Percentiles rank a stretch among this genome's conserved stretches.
These are phyloP conservation scores for Tridacna gigas DNA, from an alignment of 2,888 invertebrate species.

Conservation along the genomic window DNA sequence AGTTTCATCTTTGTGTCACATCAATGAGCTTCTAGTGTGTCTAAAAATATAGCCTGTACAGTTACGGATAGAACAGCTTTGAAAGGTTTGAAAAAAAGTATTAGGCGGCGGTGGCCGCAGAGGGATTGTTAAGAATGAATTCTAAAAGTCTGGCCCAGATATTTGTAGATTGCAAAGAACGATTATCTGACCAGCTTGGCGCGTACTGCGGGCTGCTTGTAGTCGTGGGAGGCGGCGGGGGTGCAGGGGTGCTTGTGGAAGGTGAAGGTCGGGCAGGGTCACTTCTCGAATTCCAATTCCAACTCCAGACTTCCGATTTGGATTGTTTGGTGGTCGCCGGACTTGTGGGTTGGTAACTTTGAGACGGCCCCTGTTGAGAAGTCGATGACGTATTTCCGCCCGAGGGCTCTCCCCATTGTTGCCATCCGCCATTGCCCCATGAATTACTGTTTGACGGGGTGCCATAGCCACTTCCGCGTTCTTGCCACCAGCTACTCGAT, in stretches of 20 bases:
- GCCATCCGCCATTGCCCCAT: slow-evolving; percentile 6
- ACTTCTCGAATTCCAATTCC: slow-evolving; percentile 18
- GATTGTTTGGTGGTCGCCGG: slow-evolving; percentile 9
- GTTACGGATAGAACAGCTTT: too few relatives aligned
- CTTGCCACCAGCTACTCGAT: slow-evolving; percentile 32
- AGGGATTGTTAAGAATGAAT: background rate
- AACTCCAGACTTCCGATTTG: slow-evolving; percentile 17
- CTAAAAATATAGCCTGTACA: too few relatives aligned
- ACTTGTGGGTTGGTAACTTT: slow-evolving; percentile 13
- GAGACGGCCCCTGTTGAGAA: background rate
- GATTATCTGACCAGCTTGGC: background rate
- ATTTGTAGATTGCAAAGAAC: slow-evolving; percentile 1
- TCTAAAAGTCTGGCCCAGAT: slow-evolving; percentile 8
- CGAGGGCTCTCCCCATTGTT: background rate
- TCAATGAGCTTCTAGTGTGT: too few relatives aligned
- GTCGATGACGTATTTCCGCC: background rate
- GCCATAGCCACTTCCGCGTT: slow-evolving; percentile 40
- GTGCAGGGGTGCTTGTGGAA: background rate
- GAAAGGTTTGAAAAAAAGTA: background rate
- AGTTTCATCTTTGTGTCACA: too few relatives aligned
- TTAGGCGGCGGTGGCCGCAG: background rate
- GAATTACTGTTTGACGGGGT: slow-evolving; percentile 11
- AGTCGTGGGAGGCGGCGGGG: background rate
- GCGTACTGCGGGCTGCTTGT: background rate
- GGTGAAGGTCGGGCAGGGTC: background rate